Evolutionary conservation across 2,888 invertebrate genomes (phyloP).

Genomic region (Acrobasis repandana): DNA sequence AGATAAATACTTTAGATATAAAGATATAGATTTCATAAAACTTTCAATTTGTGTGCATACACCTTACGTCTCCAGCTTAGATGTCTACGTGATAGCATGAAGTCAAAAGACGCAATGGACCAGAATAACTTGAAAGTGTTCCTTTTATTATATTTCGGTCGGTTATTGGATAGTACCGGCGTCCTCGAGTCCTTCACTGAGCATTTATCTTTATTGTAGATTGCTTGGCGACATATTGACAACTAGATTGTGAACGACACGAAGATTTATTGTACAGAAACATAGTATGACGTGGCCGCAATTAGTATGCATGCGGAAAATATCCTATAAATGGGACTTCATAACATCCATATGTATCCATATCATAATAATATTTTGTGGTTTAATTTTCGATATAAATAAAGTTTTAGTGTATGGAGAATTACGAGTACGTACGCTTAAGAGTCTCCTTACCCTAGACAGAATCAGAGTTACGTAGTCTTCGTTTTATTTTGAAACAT

Average conservation of each 20-base stretch:
- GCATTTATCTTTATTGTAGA: conserved; percentile 12
- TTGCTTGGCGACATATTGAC: conserved; percentile 4
- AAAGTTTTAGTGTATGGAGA: too few species aligned
- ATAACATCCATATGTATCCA: too few species aligned
- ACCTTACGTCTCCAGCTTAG: conserved; percentile 27
- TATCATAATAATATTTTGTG: too few species aligned
- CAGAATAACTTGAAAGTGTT: conserved; percentile 45
- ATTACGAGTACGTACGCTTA: too few species aligned
- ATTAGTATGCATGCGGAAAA: background rate
- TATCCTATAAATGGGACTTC: background rate
- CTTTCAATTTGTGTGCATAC: background rate
- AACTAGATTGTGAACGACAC: background rate
- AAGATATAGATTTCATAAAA: background rate
- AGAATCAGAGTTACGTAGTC: too few species aligned
- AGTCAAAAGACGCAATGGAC: conserved; percentile 51
- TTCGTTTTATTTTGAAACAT: too few species aligned
- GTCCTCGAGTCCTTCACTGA: conserved; percentile 4
- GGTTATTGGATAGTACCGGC: conserved; percentile 26
- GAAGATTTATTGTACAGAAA: background rate
- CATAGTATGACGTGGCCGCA: background rate
- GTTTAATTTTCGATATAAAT: too few species aligned
- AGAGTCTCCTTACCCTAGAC: too few species aligned
- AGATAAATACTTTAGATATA: background rate
- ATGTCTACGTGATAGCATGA: conserved; percentile 22
- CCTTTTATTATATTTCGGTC: conserved; percentile 39